phyloP scores from a whole-genome alignment of 2,888 invertebrate genomes.

The Synergus laeviventris region DNA sequence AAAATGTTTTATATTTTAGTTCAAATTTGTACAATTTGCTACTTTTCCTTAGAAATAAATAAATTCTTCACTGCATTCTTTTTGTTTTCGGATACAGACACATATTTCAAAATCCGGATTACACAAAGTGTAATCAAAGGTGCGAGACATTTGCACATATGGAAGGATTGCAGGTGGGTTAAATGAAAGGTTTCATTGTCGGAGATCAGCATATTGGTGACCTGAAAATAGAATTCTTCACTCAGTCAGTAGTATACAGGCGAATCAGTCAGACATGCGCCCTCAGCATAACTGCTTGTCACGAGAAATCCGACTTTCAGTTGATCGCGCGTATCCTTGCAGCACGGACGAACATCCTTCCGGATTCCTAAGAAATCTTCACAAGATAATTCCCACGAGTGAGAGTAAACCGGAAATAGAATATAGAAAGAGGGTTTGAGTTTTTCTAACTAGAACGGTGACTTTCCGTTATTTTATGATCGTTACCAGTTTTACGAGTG shows the following conservation, averaged over 20 bases:
- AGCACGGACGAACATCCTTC: conserved; percentile 52
- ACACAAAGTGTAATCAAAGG: no score
- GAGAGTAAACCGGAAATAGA: not conserved
- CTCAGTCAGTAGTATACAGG: conserved; percentile 58
- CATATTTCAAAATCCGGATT: no score
- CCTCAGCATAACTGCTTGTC: conserved; percentile 48
- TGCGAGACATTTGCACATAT: not conserved
- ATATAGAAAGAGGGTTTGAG: not conserved
- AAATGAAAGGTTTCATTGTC: conserved; percentile 50
- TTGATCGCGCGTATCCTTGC: conserved; percentile 64
- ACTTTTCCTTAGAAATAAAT: no score
- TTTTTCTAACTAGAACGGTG: conserved; percentile 4
- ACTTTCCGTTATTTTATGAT: not conserved
- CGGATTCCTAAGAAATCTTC: not conserved
- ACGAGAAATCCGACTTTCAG: conserved; percentile 58
- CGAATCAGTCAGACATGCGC: conserved; percentile 67
- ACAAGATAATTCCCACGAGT: not conserved
- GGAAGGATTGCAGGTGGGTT: not conserved
- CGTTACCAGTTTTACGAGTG: conserved; percentile 20
- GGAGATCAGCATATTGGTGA: conserved; percentile 50
- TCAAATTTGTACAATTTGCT: no score
- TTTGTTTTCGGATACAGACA: no score
- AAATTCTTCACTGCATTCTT: no score
- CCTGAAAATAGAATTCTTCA: conserved; percentile 54
- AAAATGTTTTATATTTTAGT: no score